These are phyloP conservation scores for Diploscapter pachys DNA, from an alignment of 1,140 invertebrate genomes.

Conservation along the genomic window DNA sequence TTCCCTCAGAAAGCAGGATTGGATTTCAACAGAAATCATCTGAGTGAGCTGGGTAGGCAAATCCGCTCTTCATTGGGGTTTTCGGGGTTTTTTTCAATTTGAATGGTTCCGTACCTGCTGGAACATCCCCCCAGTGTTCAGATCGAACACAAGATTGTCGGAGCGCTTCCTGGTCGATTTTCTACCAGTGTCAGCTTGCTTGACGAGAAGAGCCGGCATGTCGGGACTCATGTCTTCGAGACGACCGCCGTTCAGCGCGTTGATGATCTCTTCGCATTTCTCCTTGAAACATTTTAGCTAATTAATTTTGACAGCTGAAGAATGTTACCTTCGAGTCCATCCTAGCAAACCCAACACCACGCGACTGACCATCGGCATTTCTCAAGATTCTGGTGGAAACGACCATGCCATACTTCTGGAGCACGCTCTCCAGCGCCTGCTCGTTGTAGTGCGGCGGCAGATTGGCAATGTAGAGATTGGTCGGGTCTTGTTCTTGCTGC, in stretches of 20 bases:
- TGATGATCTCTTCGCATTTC: constrained; percentile 92
- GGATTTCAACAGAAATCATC: too few species aligned
- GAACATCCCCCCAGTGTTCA: constrained; percentile 9
- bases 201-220: constrained; percentile 81
- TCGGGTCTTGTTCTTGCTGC: constrained; percentile 99
- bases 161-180: constrained; percentile 64
- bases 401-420: constrained; percentile 83
- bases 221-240: constrained; percentile 65
- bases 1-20: too few species aligned
- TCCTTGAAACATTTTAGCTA: constrained; percentile 63
- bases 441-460: constrained; percentile 80
- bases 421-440: constrained; percentile 76
- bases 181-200: constrained; percentile 93
- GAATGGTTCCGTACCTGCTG: not conserved
- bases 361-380: constrained; percentile 83
- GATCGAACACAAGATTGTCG: constrained; percentile 5
- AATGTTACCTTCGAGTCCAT: constrained; percentile 78
- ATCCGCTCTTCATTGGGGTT: too few species aligned
- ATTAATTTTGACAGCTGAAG: not conserved
- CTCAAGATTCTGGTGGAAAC: constrained; percentile 92
- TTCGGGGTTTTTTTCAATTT: not conserved
- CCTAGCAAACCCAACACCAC: constrained; percentile 81
- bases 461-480: constrained; percentile 98
- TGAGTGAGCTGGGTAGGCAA: too few species aligned
- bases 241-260: constrained; percentile 80